phyloP scores from a whole-genome alignment of 2,888 invertebrate species.

The Dasysyrphus albostriatus region DNA sequence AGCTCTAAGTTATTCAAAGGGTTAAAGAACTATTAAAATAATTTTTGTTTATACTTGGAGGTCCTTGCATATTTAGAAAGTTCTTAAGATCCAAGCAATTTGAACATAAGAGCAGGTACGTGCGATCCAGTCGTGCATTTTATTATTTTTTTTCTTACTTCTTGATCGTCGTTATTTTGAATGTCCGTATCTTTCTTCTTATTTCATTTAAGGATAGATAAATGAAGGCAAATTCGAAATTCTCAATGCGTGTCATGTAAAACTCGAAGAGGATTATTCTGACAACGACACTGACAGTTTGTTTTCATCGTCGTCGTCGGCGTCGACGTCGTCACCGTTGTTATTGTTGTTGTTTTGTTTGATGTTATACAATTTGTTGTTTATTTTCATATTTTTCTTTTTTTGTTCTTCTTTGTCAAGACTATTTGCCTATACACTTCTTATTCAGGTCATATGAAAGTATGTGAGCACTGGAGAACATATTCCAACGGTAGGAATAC shows the following conservation, averaged over 20 bases:
- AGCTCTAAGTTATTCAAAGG: too few species aligned
- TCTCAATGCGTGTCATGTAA: constrained; percentile 70
- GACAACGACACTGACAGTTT: constrained; percentile 74
- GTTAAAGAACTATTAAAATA: too few species aligned
- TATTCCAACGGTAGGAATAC: constrained; percentile 22
- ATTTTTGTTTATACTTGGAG: too few species aligned
- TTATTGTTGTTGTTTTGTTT: constrained; percentile 34
- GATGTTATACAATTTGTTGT: constrained; percentile 16
- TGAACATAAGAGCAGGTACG: too few species aligned
- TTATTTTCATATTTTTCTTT: constrained; percentile 8
- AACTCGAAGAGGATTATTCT: constrained; percentile 67
- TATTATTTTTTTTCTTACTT: too few species aligned
- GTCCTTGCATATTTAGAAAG: too few species aligned
- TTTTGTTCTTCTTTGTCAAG: constrained; percentile 1
- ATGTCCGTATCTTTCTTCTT: constrained; percentile 24
- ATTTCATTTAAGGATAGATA: constrained; percentile 53
- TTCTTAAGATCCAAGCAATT: too few species aligned
- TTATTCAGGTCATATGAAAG: constrained; percentile 44
- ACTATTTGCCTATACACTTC: constrained; percentile 44
- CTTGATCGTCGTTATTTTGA: constrained; percentile 21
- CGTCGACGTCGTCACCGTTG: neutral
- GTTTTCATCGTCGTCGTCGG: constrained; percentile 46
- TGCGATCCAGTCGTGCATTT: too few species aligned
- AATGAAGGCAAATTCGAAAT: constrained; percentile 68
- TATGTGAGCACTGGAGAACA: constrained; percentile 16